These are phyloP conservation scores for Tetropium fuscum DNA, from an alignment of 2,888 invertebrate genomes.

Conservation along the genomic window DNA sequence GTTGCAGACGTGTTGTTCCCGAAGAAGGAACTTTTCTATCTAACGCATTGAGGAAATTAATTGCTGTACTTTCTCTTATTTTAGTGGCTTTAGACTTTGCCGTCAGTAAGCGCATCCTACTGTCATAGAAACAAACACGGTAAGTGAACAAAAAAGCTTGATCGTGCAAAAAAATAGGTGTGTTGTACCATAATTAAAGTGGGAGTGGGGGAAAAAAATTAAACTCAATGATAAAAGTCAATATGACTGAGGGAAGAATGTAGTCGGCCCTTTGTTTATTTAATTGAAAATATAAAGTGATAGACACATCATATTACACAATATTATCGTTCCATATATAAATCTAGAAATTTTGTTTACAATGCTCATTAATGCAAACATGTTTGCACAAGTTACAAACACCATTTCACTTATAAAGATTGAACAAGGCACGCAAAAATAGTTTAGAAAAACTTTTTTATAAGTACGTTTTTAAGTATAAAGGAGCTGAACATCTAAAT, in stretches of 20 bases:
- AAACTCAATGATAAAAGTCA: constrained; percentile 59
- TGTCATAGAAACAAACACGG: no score
- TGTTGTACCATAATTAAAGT: no score
- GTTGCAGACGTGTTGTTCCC: no score
- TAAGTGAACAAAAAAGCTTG: no score
- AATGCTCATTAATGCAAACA: constrained; percentile 49
- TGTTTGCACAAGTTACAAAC: constrained; percentile 54
- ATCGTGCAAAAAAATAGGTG: no score
- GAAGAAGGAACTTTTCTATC: no score
- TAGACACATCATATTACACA: constrained; percentile 57
- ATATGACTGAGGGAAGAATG: constrained; percentile 64
- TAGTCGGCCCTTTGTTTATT: constrained; percentile 63
- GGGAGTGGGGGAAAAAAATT: constrained; percentile 38
- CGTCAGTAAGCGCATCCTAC: no score
- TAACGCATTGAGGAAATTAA: no score
- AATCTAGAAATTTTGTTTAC: constrained; percentile 60
- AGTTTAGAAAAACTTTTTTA: constrained; percentile 58
- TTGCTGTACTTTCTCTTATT: no score
- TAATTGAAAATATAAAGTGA: constrained; percentile 65
- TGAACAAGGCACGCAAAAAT: constrained; percentile 65
- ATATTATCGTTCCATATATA: constrained; percentile 60
- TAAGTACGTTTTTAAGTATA: constrained; percentile 40
- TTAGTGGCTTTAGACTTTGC: no score
- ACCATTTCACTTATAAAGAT: constrained; percentile 58
- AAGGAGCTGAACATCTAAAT: constrained; percentile 52